Evolutionary conservation across 2,888 invertebrate species (phyloP).

Genomic region (Flexamia atlantica): DNA sequence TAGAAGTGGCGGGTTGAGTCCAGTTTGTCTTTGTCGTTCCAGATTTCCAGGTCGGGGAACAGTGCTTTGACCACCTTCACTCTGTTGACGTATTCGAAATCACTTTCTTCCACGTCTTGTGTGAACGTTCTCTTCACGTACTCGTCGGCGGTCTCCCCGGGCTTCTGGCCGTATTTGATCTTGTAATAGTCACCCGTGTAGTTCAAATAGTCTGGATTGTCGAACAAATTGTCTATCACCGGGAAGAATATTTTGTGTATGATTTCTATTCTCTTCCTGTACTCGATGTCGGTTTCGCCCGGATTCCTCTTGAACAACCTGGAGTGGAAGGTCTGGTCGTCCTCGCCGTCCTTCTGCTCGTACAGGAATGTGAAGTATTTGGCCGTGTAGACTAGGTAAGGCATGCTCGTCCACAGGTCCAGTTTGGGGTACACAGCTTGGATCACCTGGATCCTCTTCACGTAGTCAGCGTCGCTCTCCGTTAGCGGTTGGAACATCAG

Average conservation of each 20-base stretch:
- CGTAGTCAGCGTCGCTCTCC: background rate
- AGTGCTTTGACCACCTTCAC: background rate
- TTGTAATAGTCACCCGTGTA: slow-evolving; percentile 40
- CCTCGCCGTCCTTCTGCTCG: slow-evolving; percentile 9
- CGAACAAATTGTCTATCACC: slow-evolving; percentile 3
- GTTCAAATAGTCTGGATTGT: slow-evolving; percentile 26
- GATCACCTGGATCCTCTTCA: slow-evolving; percentile 34
- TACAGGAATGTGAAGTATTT: slow-evolving; percentile 46
- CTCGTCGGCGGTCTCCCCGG: slow-evolving; percentile 37
- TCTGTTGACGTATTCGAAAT: slow-evolving; percentile 26
- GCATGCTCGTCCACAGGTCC: slow-evolving; percentile 20
- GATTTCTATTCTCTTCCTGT: slow-evolving; percentile 7
- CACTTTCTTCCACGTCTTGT: slow-evolving; percentile 21
- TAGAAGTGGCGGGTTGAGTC: slow-evolving; percentile 18
- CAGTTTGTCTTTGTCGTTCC: slow-evolving; percentile 24
- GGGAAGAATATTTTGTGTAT: background rate
- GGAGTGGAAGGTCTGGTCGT: background rate
- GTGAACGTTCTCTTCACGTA: slow-evolving; percentile 22
- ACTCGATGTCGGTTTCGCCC: background rate
- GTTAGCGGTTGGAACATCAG: slow-evolving; percentile 22
- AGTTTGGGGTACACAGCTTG: slow-evolving; percentile 46
- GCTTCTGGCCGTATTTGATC: slow-evolving; percentile 39
- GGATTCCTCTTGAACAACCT: slow-evolving; percentile 16
- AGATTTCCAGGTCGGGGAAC: slow-evolving; percentile 47
- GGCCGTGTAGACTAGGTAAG: slow-evolving; percentile 23